These are phyloP conservation scores for Diplodus puntazzo DNA, from an alignment of 2,797 vertebrate species.

Conservation along the genomic window DNA sequence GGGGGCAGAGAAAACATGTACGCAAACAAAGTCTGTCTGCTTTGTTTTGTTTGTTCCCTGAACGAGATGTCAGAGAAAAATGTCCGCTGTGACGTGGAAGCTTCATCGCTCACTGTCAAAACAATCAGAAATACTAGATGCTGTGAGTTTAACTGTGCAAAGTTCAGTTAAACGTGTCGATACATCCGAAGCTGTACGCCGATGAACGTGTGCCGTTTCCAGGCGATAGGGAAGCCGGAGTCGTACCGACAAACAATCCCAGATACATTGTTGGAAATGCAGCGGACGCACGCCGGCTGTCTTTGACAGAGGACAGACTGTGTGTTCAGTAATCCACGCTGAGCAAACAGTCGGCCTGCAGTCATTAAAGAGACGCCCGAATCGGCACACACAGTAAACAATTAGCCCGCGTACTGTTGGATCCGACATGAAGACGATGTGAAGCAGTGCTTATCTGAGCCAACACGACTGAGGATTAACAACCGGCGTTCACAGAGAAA, in stretches of 20 bases:
- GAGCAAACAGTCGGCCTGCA: constrained; percentile 26
- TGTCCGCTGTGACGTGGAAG: no score
- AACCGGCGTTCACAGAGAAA: background rate
- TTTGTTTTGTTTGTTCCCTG: no score
- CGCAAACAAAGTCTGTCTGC: no score
- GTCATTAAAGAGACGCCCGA: constrained; percentile 15
- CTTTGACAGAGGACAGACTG: constrained; percentile 24
- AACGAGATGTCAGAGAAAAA: no score
- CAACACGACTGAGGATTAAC: background rate
- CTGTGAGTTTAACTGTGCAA: no score
- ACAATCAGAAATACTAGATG: no score
- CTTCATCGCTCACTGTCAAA: no score
- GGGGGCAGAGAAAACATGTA: no score
- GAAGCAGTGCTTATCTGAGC: constrained; percentile 17
- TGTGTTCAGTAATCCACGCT: constrained; percentile 22
- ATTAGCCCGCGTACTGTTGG: constrained; percentile 23
- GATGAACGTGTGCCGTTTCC: constrained; percentile 35
- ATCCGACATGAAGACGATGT: constrained; percentile 13
- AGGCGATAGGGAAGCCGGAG: constrained; percentile 15
- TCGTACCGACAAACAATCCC: background rate
- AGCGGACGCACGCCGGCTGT: background rate
- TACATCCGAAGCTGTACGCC: background rate
- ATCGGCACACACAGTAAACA: constrained; percentile 20
- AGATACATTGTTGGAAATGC: background rate
- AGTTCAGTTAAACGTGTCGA: no score